Percentiles rank a stretch among this genome's conserved stretches.
Conservation (phyloP, 2,888 invertebrate species). For the Stictocephala bisonia region DNA sequence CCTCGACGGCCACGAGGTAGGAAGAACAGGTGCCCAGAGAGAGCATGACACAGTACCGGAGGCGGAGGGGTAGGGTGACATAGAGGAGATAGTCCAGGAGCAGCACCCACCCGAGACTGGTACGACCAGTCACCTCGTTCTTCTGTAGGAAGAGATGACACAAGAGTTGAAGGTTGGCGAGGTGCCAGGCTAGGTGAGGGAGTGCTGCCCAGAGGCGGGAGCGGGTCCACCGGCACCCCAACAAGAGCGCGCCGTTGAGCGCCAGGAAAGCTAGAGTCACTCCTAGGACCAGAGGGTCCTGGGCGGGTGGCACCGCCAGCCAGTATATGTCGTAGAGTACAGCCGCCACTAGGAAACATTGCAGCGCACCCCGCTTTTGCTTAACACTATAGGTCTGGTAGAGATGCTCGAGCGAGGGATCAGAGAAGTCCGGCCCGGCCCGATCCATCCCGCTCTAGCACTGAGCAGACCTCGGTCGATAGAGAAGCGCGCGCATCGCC, state of each 20-base stretch:
- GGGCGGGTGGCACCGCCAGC: constrained; percentile 66
- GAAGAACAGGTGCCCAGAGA: constrained; percentile 72
- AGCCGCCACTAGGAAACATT: constrained; percentile 75
- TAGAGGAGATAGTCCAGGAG: constrained; percentile 79
- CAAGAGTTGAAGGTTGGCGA: constrained; percentile 72
- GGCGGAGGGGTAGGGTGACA: constrained; percentile 77
- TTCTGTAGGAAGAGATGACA: constrained; percentile 72
- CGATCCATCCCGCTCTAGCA: constrained; percentile 42
- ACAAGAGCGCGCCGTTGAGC: constrained; percentile 63
- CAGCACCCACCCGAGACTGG: constrained; percentile 78
- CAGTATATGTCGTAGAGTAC: constrained; percentile 75
- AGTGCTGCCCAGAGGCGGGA: constrained; percentile 69
- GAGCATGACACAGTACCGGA: constrained; percentile 72
- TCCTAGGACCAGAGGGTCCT: constrained; percentile 58
- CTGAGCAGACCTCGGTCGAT: constrained; percentile 63
- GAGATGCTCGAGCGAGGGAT: constrained; percentile 67
- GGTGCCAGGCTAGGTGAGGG: constrained; percentile 75
- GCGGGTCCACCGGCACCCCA: constrained; percentile 64
- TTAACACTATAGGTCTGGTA: constrained; percentile 79
- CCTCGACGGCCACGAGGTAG: constrained; percentile 71
- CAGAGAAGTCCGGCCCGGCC: constrained; percentile 27
- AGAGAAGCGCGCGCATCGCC: constrained; percentile 30
- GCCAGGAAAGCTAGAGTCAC: constrained; percentile 63
- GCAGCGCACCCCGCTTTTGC: constrained; percentile 77
- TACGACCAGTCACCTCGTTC: constrained; percentile 71